phyloP scores from a whole-genome alignment of 2,797 vertebrate genomes.

The Mormyrus proboscirostris region DNA sequence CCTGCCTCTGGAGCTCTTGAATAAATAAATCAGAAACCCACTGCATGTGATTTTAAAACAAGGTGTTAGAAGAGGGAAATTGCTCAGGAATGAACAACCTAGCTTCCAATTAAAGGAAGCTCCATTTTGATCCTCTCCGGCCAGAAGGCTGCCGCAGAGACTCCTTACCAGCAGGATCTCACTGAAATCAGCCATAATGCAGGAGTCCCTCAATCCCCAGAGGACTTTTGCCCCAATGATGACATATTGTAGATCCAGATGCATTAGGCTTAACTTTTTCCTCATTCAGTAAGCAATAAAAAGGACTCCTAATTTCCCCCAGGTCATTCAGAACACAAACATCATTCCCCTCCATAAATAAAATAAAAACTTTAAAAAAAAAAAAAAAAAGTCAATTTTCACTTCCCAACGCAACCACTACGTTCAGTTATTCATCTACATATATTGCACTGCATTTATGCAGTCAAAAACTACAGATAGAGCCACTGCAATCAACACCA shows the following conservation, averaged over 20 bases:
- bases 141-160: constrained; percentile 6
- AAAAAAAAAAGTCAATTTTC: background rate
- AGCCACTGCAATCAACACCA: background rate
- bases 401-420: background rate
- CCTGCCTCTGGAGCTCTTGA: constrained; percentile 2
- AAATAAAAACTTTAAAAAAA: background rate
- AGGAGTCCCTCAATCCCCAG: background rate
- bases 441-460: background rate
- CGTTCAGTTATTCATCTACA: background rate
- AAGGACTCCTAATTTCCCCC: background rate
- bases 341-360: background rate
- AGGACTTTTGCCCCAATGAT: background rate
- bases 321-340: background rate
- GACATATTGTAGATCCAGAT: constrained; percentile 8
- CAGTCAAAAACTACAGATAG: background rate
- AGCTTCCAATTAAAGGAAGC: constrained; percentile 14
- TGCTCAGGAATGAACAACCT: background rate
- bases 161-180: background rate
- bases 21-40: constrained; percentile 7
- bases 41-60: background rate
- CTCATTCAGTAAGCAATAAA: background rate
- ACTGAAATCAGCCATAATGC: constrained; percentile 9
- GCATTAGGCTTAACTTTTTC: constrained; percentile 3
- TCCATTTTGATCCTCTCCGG: constrained; percentile 17
- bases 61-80: background rate